phyloP scores from a whole-genome alignment of 2,888 invertebrate species.

The Nineta flava region DNA sequence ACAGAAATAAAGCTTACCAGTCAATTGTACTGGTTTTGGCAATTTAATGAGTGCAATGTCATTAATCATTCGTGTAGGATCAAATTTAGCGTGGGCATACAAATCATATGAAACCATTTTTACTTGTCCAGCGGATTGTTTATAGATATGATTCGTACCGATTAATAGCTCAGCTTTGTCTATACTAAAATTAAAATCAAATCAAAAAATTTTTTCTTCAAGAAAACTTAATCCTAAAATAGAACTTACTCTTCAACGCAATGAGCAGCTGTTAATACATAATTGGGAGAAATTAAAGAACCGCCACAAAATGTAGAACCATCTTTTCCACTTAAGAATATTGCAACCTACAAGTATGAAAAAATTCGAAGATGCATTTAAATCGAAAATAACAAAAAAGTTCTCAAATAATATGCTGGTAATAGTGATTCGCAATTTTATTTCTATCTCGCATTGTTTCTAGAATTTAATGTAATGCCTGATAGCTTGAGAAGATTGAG shows the following conservation, averaged over 20 bases:
- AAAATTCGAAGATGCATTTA: too few species aligned
- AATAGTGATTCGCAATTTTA: too few species aligned
- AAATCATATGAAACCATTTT: not conserved
- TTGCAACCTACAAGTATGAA: too few species aligned
- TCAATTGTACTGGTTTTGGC: not conserved
- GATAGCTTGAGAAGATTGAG: too few species aligned
- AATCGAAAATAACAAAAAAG: too few species aligned
- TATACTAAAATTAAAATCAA: not conserved
- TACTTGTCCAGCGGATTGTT: not conserved
- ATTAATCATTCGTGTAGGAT: not conserved
- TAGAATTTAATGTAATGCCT: too few species aligned
- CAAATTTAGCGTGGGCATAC: not conserved
- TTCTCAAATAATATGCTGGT: too few species aligned
- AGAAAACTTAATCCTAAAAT: too few species aligned
- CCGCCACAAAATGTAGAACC: not conserved
- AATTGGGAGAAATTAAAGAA: not conserved
- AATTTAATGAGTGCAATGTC: not conserved
- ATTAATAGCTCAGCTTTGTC: not conserved
- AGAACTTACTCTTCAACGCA: not conserved
- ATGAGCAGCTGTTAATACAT: not conserved
- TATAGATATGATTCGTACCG: not conserved
- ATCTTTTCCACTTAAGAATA: too few species aligned
- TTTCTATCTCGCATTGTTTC: too few species aligned
- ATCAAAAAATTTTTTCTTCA: too few species aligned
- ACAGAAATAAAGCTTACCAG: not conserved